These are phyloP conservation scores for Tetrax tetrax DNA, from an alignment of 2,113 vertebrate genomes.

Conservation along the genomic window DNA sequence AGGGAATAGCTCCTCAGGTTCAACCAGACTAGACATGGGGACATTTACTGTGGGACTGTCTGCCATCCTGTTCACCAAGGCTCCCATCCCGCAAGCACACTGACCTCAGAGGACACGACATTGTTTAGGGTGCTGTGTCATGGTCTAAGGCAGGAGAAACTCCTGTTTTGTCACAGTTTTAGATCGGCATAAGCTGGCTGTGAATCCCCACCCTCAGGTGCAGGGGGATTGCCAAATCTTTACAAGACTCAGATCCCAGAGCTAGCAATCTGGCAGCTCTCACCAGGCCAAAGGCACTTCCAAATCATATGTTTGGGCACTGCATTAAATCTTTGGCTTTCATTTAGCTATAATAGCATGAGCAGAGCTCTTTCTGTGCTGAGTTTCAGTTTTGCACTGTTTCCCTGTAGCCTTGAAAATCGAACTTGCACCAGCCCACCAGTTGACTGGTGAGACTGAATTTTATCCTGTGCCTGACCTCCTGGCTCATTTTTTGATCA, in stretches of 20 bases:
- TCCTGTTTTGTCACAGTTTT: not conserved
- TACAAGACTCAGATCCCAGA: not conserved
- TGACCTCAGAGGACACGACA: not conserved
- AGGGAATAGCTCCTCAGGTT: not conserved
- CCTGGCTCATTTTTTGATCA: not conserved
- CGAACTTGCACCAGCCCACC: not conserved
- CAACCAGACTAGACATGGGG: not conserved
- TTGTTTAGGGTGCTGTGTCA: not conserved
- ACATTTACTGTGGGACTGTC: not conserved
- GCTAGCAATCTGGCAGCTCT: not conserved
- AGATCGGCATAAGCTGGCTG: not conserved
- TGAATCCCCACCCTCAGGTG: not conserved
- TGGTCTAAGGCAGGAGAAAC: not conserved
- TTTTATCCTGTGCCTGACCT: not conserved
- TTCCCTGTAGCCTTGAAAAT: not conserved
- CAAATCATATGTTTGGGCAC: not conserved
- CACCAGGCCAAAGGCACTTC: not conserved
- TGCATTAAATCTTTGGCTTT: not conserved
- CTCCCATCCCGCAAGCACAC: not conserved
- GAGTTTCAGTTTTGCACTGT: not conserved
- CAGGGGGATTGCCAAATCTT: not conserved
- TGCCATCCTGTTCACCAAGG: not conserved
- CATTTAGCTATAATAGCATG: not conserved
- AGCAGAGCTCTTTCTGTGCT: not conserved
- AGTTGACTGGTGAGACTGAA: accelerated